Conservation (phyloP, 1,140 invertebrate species). For the Calosoma granatense region DNA sequence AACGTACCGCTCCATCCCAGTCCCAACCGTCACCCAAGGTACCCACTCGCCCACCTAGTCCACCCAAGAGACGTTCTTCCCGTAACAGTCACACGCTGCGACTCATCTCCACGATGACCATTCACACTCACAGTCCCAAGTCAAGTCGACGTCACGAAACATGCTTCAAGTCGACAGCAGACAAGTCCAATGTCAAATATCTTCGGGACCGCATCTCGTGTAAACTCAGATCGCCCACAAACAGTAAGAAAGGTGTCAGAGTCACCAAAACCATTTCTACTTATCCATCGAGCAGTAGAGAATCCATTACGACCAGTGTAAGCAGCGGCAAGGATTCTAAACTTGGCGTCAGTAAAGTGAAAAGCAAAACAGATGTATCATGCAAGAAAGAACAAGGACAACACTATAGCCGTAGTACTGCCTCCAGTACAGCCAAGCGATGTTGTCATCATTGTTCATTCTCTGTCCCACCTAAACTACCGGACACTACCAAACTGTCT, state of each 20-base stretch:
- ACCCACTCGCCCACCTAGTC: slow-evolving; percentile 59
- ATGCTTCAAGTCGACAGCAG: slow-evolving; percentile 38
- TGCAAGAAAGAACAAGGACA: neutral
- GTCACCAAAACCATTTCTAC: slow-evolving; percentile 34
- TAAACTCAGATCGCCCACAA: slow-evolving; percentile 40
- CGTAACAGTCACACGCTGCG: slow-evolving; percentile 57
- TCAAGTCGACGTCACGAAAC: slow-evolving; percentile 41
- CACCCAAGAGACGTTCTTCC: slow-evolving; percentile 60
- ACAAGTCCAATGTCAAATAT: slow-evolving; percentile 43
- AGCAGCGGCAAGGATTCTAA: slow-evolving; percentile 21
- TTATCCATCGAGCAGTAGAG: slow-evolving; percentile 29
- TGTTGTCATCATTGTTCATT: slow-evolving; percentile 1
- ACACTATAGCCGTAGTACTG: neutral
- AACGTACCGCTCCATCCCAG: slow-evolving; percentile 42
- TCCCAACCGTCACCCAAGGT: slow-evolving; percentile 34
- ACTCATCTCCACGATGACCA: slow-evolving; percentile 46
- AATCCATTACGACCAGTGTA: slow-evolving; percentile 22
- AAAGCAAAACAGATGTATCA: slow-evolving; percentile 22
- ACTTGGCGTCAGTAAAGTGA: slow-evolving; percentile 17
- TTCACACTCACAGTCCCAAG: slow-evolving; percentile 23
- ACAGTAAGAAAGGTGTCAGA: slow-evolving; percentile 33
- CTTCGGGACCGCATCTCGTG: slow-evolving; percentile 46
- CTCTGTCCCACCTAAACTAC: neutral
- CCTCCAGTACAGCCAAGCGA: neutral
- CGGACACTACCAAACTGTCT: neutral